A percentile compares a stretch with the other conserved stretches of the same genome.
Evolutionary conservation across 2,797 vertebrate species (phyloP).

Genomic region (Enteromius radiatus): DNA sequence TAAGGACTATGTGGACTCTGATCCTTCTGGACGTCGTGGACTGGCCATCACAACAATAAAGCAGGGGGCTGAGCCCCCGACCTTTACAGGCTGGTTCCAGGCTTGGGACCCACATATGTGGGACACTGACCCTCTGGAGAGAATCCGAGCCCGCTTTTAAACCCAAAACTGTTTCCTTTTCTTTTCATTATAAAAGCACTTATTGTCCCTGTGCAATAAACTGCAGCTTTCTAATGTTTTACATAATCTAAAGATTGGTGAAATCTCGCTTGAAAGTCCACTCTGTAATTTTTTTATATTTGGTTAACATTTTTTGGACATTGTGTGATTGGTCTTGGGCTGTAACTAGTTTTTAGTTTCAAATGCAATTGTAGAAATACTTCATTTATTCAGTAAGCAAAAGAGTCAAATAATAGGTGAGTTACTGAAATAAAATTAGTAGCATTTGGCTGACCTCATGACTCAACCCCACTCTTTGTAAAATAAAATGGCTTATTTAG

Average conservation of each 20-base stretch:
- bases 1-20: constrained; percentile 71
- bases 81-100: constrained; percentile 81
- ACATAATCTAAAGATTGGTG: neutral
- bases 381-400: neutral
- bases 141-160: constrained; percentile 72
- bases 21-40: constrained; percentile 71
- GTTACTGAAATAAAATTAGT: neutral
- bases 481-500: neutral
- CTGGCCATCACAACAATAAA: constrained; percentile 71
- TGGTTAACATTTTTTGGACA: neutral
- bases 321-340: neutral
- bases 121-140: constrained; percentile 66
- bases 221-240: constrained; percentile 2
- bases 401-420: neutral
- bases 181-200: neutral
- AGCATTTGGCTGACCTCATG: neutral
- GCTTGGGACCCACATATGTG: constrained; percentile 78
- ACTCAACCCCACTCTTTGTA: neutral
- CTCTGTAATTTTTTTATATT: neutral
- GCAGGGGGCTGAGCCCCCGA: constrained; percentile 73
- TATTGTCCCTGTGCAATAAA: constrained; percentile 23
- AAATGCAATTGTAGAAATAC: neutral
- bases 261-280: neutral
- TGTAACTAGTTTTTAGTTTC: neutral
- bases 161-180: neutral